Conservation (phyloP, 2,888 invertebrate species). For the Volucella inanis region DNA sequence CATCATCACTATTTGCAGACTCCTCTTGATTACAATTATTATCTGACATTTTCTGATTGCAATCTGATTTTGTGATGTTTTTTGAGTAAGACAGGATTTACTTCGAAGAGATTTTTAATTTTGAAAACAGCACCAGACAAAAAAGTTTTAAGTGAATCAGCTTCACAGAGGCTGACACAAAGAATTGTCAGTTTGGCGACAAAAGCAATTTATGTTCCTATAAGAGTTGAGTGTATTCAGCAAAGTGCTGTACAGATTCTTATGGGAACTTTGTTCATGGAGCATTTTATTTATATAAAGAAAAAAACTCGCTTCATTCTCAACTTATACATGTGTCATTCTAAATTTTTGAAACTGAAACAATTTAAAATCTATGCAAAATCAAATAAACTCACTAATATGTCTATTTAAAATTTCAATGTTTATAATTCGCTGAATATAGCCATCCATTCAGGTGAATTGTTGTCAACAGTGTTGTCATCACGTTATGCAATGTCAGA, state of each 20-base stretch:
- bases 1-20: slow-evolving; percentile 78
- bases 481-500: slow-evolving; percentile 76
- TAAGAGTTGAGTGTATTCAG: slow-evolving; percentile 20
- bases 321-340: too few relatives aligned
- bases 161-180: slow-evolving; percentile 12
- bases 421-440: slow-evolving; percentile 9
- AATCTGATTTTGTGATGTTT: slow-evolving; percentile 8
- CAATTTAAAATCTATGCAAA: too few relatives aligned
- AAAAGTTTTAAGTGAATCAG: slow-evolving; percentile 35
- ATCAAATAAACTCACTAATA: too few relatives aligned
- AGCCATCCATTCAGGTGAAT: not conserved
- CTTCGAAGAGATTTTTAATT: slow-evolving; percentile 7
- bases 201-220: slow-evolving; percentile 1
- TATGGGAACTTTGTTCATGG: too few relatives aligned
- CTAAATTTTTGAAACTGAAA: too few relatives aligned
- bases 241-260: too few relatives aligned
- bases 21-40: slow-evolving; percentile 53
- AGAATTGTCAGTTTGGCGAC: slow-evolving; percentile 15
- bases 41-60: slow-evolving; percentile 44
- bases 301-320: too few relatives aligned
- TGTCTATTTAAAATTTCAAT: not conserved
- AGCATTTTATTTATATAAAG: too few relatives aligned
- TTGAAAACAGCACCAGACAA: slow-evolving; percentile 7
- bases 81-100: not conserved
- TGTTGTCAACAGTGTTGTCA: slow-evolving; percentile 41